Percentiles rank a stretch among this genome's conserved stretches.
Conservation (phyloP, 2,113 vertebrate genomes). For the Otus sunia region DNA sequence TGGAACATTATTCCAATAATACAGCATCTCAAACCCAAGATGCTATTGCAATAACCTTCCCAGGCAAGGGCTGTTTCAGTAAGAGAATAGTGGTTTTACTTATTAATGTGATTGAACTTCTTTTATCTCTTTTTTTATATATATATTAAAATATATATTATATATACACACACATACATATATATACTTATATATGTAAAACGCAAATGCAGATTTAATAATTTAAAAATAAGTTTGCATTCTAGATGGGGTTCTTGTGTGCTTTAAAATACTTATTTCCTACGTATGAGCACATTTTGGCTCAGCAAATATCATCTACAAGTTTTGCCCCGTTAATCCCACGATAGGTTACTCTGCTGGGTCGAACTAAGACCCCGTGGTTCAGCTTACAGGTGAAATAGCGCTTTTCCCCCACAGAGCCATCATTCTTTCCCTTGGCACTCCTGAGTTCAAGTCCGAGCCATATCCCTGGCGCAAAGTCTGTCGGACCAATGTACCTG, state of each 20-base stretch:
- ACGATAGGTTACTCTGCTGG: constrained; percentile 89
- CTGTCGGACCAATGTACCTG: constrained; percentile 87
- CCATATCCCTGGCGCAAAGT: constrained; percentile 91
- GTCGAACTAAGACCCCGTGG: constrained; percentile 89
- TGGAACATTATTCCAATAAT: neutral
- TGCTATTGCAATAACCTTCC: neutral
- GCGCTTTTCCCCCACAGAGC: constrained; percentile 84
- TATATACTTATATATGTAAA: neutral
- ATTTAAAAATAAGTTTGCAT: neutral
- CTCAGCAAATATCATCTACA: constrained; percentile 82
- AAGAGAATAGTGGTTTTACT: neutral
- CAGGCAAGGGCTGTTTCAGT: neutral
- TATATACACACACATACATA: neutral
- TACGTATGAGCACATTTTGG: rapidly evolving
- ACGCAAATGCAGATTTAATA: neutral
- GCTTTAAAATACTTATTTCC: neutral
- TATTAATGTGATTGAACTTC: neutral
- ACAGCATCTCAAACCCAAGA: neutral
- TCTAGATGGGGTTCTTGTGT: neutral
- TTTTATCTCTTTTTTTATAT: neutral
- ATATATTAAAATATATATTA: constrained; percentile 4
- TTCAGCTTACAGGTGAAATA: constrained; percentile 89
- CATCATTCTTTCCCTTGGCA: constrained; percentile 90
- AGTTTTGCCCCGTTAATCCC: constrained; percentile 90
- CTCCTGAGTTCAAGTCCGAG: constrained; percentile 91